Evolutionary conservation across 2,113 vertebrate species (phyloP).

Genomic region (Thunnus thynnus): DNA sequence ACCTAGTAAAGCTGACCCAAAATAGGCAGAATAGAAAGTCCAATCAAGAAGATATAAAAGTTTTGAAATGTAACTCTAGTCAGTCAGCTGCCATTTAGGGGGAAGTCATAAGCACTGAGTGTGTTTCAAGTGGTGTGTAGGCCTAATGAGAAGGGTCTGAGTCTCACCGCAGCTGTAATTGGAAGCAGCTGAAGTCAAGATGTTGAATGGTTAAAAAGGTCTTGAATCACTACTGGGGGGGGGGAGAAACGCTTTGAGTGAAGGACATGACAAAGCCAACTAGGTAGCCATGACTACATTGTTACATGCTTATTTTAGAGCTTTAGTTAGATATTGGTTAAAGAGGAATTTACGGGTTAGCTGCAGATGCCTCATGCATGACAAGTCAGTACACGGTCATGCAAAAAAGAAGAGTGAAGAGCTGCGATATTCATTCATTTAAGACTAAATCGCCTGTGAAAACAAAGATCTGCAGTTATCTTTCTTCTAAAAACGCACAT

Average conservation of each 20-base stretch:
- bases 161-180: constrained; percentile 63
- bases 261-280: background rate
- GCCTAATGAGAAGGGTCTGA: constrained; percentile 72
- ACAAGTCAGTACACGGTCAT: too few species aligned
- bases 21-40: constrained; percentile 56
- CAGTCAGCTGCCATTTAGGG: constrained; percentile 41
- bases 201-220: constrained; percentile 39
- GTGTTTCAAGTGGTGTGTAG: constrained; percentile 68
- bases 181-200: constrained; percentile 66
- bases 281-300: background rate
- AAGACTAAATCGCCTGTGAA: too few species aligned
- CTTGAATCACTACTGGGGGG: constrained; percentile 21
- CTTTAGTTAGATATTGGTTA: background rate
- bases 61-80: constrained; percentile 36
- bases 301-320: constrained; percentile 8
- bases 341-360: background rate
- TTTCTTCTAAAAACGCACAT: too few species aligned
- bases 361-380: background rate
- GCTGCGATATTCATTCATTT: too few species aligned
- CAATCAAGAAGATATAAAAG: constrained; percentile 49
- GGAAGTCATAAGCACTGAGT: constrained; percentile 23
- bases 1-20: constrained; percentile 38
- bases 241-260: background rate
- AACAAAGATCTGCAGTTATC: too few species aligned
- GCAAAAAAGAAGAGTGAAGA: too few species aligned